Conservation (phyloP, 2,888 invertebrate species). For the Apodemia hepburni region DNA sequence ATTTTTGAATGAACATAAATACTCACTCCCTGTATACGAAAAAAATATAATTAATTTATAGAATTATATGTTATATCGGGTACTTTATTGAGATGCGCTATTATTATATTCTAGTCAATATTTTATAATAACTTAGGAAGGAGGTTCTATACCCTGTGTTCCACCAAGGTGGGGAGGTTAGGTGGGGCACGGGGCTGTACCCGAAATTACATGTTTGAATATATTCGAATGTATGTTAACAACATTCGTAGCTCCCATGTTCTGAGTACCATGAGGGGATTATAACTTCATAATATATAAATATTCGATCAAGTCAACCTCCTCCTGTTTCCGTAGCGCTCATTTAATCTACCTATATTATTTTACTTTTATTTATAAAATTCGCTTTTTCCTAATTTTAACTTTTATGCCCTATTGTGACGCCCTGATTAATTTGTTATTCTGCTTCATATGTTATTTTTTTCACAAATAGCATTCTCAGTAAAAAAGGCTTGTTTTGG, state of each 20-base stretch:
- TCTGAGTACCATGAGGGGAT: constrained; percentile 67
- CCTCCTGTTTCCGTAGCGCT: constrained; percentile 73
- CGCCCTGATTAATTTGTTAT: constrained; percentile 59
- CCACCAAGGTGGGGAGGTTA: constrained; percentile 33
- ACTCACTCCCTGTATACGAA: too few relatives aligned
- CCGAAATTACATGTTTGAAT: constrained; percentile 49
- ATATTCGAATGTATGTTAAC: constrained; percentile 4
- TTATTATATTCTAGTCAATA: background rate
- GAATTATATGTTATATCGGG: too few relatives aligned
- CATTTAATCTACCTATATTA: constrained; percentile 43
- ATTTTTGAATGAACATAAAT: too few relatives aligned
- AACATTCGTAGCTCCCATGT: constrained; percentile 30
- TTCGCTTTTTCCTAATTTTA: constrained; percentile 32
- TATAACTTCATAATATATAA: constrained; percentile 35
- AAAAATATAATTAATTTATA: too few relatives aligned
- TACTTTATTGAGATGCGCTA: too few relatives aligned
- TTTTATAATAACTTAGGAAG: background rate
- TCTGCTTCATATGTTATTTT: constrained; percentile 36
- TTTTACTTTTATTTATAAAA: constrained; percentile 39
- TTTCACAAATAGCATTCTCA: background rate
- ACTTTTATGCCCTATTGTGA: constrained; percentile 47
- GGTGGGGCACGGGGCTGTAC: constrained; percentile 40
- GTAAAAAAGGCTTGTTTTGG: background rate
- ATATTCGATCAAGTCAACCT: constrained; percentile 59
- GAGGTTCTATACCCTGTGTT: background rate